A percentile compares a stretch with the other conserved stretches of the same genome.
Evolutionary conservation across 2,113 vertebrate genomes (phyloP).

Genomic region (Hippopotamus amphibius): DNA sequence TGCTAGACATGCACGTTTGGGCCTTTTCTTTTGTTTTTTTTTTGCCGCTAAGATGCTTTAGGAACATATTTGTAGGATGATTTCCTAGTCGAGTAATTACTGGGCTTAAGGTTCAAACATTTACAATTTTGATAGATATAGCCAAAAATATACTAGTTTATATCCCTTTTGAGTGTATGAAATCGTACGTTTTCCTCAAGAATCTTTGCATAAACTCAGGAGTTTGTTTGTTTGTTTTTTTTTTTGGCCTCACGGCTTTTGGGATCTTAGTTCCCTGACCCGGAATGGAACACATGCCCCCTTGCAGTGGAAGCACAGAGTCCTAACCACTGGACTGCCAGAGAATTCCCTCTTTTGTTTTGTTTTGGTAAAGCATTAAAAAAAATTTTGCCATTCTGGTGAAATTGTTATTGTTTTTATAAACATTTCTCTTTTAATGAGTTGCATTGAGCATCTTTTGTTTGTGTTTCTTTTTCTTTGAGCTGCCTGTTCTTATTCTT

Average conservation of each 20-base stretch:
- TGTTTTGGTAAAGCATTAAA: background rate
- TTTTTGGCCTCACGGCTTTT: background rate
- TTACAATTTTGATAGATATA: background rate
- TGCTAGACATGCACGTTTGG: background rate
- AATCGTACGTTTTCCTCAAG: background rate
- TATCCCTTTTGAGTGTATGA: background rate
- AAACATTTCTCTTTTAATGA: conserved; percentile 7
- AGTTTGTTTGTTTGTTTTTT: background rate
- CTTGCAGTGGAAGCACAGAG: background rate
- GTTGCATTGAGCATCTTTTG: background rate
- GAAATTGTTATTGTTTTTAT: background rate
- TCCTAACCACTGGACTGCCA: background rate
- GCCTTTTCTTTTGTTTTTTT: too few species aligned
- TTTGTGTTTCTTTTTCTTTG: conserved; percentile 49
- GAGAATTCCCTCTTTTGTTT: background rate
- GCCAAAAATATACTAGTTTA: background rate
- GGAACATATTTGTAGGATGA: background rate
- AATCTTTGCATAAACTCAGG: background rate
- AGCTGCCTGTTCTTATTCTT: background rate
- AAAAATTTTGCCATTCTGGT: conserved; percentile 34
- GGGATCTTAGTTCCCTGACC: background rate
- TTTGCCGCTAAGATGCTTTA: background rate
- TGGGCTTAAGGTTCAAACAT: background rate
- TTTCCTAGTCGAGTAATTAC: background rate
- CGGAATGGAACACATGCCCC: background rate